Conservation (phyloP, 2,797 vertebrate genomes). For the Pitangus sulphuratus region DNA sequence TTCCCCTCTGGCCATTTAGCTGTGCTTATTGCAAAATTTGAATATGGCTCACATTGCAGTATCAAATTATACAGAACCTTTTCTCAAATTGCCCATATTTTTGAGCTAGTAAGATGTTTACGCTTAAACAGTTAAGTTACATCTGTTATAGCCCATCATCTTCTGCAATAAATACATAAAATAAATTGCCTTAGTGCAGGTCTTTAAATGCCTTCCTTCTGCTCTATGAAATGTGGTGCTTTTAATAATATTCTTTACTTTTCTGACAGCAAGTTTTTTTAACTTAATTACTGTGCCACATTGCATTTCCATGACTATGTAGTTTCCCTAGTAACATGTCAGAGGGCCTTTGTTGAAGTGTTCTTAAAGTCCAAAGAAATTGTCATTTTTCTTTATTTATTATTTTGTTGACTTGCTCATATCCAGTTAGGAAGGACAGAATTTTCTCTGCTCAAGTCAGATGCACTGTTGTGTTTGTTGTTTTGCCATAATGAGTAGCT, state of each 20-base stretch:
- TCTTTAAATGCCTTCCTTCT: background rate
- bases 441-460: background rate
- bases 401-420: slow-evolving; percentile 1
- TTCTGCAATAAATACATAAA: background rate
- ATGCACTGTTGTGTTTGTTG: background rate
- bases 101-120: background rate
- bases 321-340: slow-evolving; percentile 44
- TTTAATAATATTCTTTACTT: background rate
- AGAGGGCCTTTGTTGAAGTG: background rate
- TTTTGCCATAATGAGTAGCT: background rate
- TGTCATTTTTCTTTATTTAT: background rate
- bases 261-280: background rate
- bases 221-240: background rate
- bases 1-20: background rate
- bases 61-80: background rate
- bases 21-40: background rate
- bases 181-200: background rate
- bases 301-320: background rate
- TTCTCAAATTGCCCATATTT: background rate
- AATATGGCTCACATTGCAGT: background rate
- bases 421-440: background rate
- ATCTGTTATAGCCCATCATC: background rate
- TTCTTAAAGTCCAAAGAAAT: background rate
- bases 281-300: background rate
- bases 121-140: background rate